phyloP scores from a whole-genome alignment of 2,797 vertebrate genomes.

The Euphonia xanthogaster region DNA sequence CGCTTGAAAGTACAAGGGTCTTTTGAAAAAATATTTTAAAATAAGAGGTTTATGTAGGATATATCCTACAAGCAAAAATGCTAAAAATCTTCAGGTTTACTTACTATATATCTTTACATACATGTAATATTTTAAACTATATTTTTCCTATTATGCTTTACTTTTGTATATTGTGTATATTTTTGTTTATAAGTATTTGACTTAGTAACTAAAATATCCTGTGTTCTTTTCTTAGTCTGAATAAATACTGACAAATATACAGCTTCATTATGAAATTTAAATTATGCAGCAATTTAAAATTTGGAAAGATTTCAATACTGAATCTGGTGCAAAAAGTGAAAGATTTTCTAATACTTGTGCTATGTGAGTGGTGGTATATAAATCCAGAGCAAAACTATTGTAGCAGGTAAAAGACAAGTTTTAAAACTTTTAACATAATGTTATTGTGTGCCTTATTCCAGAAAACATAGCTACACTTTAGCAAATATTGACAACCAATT shows the following conservation, averaged over 20 bases:
- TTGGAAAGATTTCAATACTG: not conserved
- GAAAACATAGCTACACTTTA: not conserved
- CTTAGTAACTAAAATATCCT: not conserved
- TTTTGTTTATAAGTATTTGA: not conserved
- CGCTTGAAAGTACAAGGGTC: not conserved
- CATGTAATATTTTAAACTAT: not conserved
- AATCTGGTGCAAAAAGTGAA: not conserved
- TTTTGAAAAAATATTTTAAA: not conserved
- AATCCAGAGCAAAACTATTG: not conserved
- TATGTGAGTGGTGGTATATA: not conserved
- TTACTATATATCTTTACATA: not conserved
- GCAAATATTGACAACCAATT: not conserved
- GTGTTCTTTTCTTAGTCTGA: not conserved
- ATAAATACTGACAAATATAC: constrained; percentile 10
- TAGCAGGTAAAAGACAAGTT: not conserved
- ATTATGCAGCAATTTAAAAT: constrained; percentile 33
- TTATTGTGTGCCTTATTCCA: not conserved
- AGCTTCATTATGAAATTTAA: constrained; percentile 24
- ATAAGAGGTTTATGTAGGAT: not conserved
- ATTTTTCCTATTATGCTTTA: not conserved
- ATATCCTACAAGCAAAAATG: not conserved
- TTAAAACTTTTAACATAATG: not conserved
- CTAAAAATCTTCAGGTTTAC: not conserved
- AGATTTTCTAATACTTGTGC: not conserved
- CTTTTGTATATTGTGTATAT: not conserved